A percentile compares a stretch with the other conserved stretches of the same genome.
These are phyloP conservation scores for Camponotus vicinus DNA, from an alignment of 1,140 invertebrate genomes.

Conservation along the genomic window DNA sequence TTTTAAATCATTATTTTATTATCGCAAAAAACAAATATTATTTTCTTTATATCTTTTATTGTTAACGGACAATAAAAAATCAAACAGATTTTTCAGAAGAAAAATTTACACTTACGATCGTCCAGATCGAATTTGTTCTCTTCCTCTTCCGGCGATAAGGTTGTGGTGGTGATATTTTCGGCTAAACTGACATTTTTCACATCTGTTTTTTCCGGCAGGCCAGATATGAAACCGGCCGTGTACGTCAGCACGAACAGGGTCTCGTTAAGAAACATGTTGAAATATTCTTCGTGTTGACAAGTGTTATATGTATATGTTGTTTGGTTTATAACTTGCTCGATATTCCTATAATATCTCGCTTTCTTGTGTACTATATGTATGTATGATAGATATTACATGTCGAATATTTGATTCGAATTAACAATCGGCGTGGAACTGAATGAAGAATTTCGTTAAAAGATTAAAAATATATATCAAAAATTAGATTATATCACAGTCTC, in stretches of 20 bases:
- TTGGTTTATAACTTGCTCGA: not conserved
- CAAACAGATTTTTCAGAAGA: not conserved
- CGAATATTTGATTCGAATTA: not conserved
- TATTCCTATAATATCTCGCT: not conserved
- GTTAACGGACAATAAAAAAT: too few species aligned
- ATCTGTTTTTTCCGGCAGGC: slow-evolving; percentile 75
- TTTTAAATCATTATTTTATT: not conserved
- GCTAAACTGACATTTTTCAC: slow-evolving; percentile 9
- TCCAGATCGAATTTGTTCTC: slow-evolving; percentile 82
- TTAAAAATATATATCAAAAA: not conserved
- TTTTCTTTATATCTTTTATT: not conserved
- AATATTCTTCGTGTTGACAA: not conserved
- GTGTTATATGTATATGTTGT: not conserved
- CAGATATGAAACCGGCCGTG: slow-evolving; percentile 80
- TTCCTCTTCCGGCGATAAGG: slow-evolving; percentile 78
- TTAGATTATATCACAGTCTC: slow-evolving; percentile 31
- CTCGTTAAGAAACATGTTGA: slow-evolving; percentile 81
- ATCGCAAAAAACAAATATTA: not conserved
- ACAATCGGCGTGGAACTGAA: not conserved
- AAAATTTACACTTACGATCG: slow-evolving; percentile 76
- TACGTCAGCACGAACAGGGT: slow-evolving; percentile 81
- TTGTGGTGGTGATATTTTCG: slow-evolving; percentile 75
- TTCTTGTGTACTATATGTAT: not conserved
- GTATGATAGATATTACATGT: not conserved
- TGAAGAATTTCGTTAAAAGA: not conserved